phyloP scores from a whole-genome alignment of 2,888 invertebrate species.

The Oligia latruncula region DNA sequence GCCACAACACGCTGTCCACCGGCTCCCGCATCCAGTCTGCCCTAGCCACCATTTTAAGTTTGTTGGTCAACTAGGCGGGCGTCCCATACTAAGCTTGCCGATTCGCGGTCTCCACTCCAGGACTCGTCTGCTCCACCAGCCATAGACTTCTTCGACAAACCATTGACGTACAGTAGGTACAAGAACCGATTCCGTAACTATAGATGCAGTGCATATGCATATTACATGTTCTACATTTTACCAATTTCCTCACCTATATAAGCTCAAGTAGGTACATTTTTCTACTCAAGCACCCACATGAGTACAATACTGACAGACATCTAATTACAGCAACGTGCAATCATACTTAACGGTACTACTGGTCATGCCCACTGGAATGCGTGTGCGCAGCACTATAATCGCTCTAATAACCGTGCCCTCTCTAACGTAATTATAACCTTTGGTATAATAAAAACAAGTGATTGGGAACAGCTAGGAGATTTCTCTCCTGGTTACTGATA shows the following conservation, averaged over 20 bases:
- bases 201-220: background rate
- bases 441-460: constrained; percentile 34
- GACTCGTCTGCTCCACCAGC: background rate
- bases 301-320: constrained; percentile 46
- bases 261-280: constrained; percentile 7
- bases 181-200: too few species aligned
- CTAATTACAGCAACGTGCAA: constrained; percentile 60
- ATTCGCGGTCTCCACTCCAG: background rate
- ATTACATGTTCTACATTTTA: background rate
- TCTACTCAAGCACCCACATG: background rate
- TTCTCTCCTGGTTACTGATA: constrained; percentile 38
- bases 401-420: constrained; percentile 57
- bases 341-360: constrained; percentile 65
- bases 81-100: background rate
- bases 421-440: constrained; percentile 57
- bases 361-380: constrained; percentile 55
- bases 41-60: too few species aligned
- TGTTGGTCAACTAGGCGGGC: too few species aligned
- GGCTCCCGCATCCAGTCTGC: background rate
- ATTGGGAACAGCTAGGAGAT: constrained; percentile 37
- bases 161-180: background rate
- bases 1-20: background rate
- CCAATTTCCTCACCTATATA: constrained; percentile 6
- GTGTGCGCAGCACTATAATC: constrained; percentile 53
- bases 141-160: background rate